Percentiles rank a stretch among this genome's conserved stretches.
phyloP scores from a whole-genome alignment of 1,140 invertebrate species.

The Ptiloglossa arizonensis region DNA sequence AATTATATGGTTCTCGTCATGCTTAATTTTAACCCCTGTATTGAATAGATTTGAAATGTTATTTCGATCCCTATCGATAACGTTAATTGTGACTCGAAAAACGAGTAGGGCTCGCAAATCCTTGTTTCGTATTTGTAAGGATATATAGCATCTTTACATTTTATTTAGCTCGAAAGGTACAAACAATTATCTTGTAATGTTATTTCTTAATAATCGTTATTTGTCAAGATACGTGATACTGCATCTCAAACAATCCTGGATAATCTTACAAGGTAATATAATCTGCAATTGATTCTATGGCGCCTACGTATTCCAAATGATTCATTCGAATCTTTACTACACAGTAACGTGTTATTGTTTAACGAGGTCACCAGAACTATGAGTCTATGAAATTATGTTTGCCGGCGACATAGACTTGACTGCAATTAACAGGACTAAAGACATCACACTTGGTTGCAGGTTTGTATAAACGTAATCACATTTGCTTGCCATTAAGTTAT shows the following conservation, averaged over 20 bases:
- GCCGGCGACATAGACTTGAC: not conserved
- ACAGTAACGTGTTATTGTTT: slow-evolving; percentile 10
- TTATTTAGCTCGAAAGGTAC: too few relatives aligned
- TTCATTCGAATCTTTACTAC: slow-evolving; percentile 16
- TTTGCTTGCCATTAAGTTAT: not conserved
- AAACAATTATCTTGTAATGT: too few relatives aligned
- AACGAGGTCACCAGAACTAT: not conserved
- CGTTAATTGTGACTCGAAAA: too few relatives aligned
- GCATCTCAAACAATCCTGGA: not conserved
- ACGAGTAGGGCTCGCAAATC: too few relatives aligned
- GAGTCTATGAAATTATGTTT: slow-evolving; percentile 1
- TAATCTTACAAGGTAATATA: slow-evolving; percentile 11
- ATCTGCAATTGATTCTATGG: slow-evolving; percentile 4
- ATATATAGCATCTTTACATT: too few relatives aligned
- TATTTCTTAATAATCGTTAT: not conserved
- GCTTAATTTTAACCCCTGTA: too few relatives aligned
- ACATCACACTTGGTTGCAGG: not conserved
- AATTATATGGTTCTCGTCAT: too few relatives aligned
- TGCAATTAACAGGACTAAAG: not conserved
- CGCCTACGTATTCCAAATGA: not conserved
- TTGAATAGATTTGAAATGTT: too few relatives aligned
- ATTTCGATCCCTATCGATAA: too few relatives aligned
- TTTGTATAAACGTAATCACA: not conserved
- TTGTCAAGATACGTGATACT: not conserved
- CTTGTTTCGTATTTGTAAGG: too few relatives aligned